A percentile compares a stretch with the other conserved stretches of the same genome.
These are phyloP conservation scores for Polydesmus complanatus DNA, from an alignment of 2,888 invertebrate genomes.

Conservation along the genomic window DNA sequence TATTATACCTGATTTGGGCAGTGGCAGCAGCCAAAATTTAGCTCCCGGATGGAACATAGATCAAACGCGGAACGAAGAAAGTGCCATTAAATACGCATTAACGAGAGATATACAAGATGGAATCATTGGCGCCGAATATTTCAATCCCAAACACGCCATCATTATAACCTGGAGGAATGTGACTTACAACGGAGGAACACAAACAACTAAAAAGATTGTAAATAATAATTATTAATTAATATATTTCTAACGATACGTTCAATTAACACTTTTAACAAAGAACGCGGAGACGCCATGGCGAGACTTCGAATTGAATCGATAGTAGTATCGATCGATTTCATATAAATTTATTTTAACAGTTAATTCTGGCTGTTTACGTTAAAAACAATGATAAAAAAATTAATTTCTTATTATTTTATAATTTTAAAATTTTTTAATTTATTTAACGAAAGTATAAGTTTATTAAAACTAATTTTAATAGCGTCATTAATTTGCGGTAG, in stretches of 20 bases:
- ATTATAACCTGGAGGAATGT: slow-evolving; percentile 94
- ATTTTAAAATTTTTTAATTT: too few relatives aligned
- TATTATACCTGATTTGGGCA: slow-evolving; percentile 11
- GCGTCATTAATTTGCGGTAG: too few relatives aligned
- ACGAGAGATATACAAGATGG: slow-evolving; percentile 81
- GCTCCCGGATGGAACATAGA: background rate
- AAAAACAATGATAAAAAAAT: too few relatives aligned
- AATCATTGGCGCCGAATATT: slow-evolving; percentile 74
- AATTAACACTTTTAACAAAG: too few relatives aligned
- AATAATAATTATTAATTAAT: too few relatives aligned
- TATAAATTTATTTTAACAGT: too few relatives aligned
- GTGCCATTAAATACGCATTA: slow-evolving; percentile 55
- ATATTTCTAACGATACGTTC: too few relatives aligned
- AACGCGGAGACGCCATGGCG: too few relatives aligned
- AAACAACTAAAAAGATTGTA: slow-evolving; percentile 11
- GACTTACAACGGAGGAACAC: slow-evolving; percentile 66
- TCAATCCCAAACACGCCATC: slow-evolving; percentile 76
- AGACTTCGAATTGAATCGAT: too few relatives aligned
- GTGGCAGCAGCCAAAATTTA: background rate
- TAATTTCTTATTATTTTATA: too few relatives aligned
- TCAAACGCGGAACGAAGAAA: slow-evolving; percentile 11
- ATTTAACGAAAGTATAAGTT: background rate
- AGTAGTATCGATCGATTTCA: too few relatives aligned
- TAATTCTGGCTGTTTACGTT: too few relatives aligned
- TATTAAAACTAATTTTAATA: background rate